A percentile compares a stretch with the other conserved stretches of the same genome.
These are phyloP conservation scores for Eueides isabella DNA, from an alignment of 1,140 invertebrate species.

Conservation along the genomic window DNA sequence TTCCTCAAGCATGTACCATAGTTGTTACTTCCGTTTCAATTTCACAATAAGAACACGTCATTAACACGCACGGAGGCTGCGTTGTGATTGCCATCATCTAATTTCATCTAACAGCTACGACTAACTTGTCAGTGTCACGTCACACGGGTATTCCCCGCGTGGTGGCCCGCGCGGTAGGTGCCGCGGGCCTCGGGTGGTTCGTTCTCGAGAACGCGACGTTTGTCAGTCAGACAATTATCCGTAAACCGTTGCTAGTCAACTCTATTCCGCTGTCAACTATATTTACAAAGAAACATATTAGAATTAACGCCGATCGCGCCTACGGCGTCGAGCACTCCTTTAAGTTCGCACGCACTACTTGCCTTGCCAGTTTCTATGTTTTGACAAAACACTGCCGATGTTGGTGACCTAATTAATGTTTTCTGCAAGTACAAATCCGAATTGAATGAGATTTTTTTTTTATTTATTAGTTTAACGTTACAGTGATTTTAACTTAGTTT, in stretches of 20 bases:
- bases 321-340: constrained; percentile 43
- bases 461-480: constrained; percentile 76
- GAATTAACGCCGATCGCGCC: constrained; percentile 46
- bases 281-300: constrained; percentile 73
- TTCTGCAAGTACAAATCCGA: constrained; percentile 81
- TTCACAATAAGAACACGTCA: constrained; percentile 48
- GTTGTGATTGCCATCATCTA: constrained; percentile 49
- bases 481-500: constrained; percentile 78
- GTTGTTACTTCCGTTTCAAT: constrained; percentile 59
- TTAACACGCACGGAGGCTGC: constrained; percentile 68
- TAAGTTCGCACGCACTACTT: constrained; percentile 77
- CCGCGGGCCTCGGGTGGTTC: constrained; percentile 54
- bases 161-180: constrained; percentile 28
- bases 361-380: constrained; percentile 81
- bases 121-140: constrained; percentile 66
- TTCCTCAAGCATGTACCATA: constrained; percentile 70
- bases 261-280: constrained; percentile 73
- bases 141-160: constrained; percentile 30
- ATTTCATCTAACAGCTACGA: constrained; percentile 66
- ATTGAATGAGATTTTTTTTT: constrained; percentile 79
- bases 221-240: constrained; percentile 45
- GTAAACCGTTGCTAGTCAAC: constrained; percentile 25
- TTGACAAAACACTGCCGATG: constrained; percentile 74
- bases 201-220: constrained; percentile 59
- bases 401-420: constrained; percentile 68